These are phyloP conservation scores for Euglossa dilemma DNA, from an alignment of 1,140 invertebrate genomes.

Conservation along the genomic window DNA sequence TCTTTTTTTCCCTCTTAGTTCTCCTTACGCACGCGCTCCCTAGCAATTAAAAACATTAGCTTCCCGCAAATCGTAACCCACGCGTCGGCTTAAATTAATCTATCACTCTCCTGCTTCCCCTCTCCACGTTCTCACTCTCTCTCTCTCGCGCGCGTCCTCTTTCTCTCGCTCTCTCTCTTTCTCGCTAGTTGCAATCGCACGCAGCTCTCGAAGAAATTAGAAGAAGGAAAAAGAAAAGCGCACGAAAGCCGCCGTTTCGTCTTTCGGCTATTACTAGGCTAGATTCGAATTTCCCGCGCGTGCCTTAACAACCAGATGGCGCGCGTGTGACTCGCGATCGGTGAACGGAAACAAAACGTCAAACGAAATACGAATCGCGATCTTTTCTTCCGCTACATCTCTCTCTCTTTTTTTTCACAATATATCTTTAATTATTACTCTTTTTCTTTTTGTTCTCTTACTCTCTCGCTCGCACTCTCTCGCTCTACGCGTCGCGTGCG, in stretches of 20 bases:
- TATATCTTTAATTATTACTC: slow-evolving; percentile 10
- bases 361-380: neutral
- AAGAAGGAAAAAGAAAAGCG: neutral
- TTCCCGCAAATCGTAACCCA: slow-evolving; percentile 37
- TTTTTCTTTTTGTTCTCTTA: neutral
- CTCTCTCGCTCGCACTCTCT: slow-evolving; percentile 14
- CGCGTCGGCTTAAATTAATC: slow-evolving; percentile 10
- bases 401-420: neutral
- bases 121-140: neutral
- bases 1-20: slow-evolving; percentile 43
- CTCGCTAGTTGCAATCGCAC: slow-evolving; percentile 32
- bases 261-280: slow-evolving; percentile 41
- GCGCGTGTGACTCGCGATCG: neutral
- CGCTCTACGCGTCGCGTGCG: slow-evolving; percentile 24
- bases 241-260: slow-evolving; percentile 34
- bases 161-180: slow-evolving; percentile 1
- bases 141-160: slow-evolving; percentile 2
- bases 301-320: neutral
- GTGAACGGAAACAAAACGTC: neutral
- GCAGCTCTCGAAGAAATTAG: neutral
- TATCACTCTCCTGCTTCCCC: slow-evolving; percentile 34
- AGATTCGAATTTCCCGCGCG: slow-evolving; percentile 6
- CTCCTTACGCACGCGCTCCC: slow-evolving; percentile 63
- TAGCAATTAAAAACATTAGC: slow-evolving; percentile 75
- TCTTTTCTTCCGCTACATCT: too few relatives aligned